These are phyloP conservation scores for Microtus montanus DNA, from an alignment of 2,113 vertebrate species.

Conservation along the genomic window DNA sequence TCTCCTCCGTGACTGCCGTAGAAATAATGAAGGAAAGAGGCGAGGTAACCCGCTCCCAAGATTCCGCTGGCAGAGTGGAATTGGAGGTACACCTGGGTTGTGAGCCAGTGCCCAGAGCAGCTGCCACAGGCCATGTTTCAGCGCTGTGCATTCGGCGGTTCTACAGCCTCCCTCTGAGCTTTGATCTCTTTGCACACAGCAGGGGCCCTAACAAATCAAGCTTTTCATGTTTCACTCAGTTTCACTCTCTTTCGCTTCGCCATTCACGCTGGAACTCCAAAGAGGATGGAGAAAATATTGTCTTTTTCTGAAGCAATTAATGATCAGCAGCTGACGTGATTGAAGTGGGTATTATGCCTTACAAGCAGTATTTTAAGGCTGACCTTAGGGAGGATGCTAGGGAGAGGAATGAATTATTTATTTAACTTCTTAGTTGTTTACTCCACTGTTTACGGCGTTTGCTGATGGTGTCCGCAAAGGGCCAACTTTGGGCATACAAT, in stretches of 20 bases:
- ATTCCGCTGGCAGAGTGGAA: conserved; percentile 87
- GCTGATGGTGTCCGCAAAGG: background rate
- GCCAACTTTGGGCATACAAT: background rate
- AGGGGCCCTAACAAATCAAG: conserved; percentile 95
- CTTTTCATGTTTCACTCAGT: conserved; percentile 95
- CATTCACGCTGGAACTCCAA: conserved; percentile 87
- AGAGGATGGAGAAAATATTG: conserved; percentile 88
- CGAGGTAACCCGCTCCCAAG: conserved; percentile 85
- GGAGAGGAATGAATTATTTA: conserved; percentile 67
- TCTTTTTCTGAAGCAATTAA: conserved; percentile 90
- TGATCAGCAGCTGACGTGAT: conserved; percentile 80
- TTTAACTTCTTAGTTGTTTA: conserved; percentile 72
- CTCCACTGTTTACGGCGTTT: conserved; percentile 47
- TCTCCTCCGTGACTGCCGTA: conserved; percentile 93
- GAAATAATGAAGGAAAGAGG: conserved; percentile 92
- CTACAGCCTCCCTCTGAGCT: conserved; percentile 94
- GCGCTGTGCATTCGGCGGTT: conserved; percentile 86
- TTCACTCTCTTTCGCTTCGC: conserved; percentile 88
- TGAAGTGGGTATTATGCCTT: conserved; percentile 83
- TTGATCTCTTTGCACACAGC: conserved; percentile 95
- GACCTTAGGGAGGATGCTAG: conserved; percentile 38
- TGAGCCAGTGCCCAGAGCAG: conserved; percentile 84
- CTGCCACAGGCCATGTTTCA: conserved; percentile 89
- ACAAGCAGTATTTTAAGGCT: conserved; percentile 75
- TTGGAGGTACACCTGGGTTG: conserved; percentile 88